A percentile compares a stretch with the other conserved stretches of the same genome.
Conservation (phyloP, 2,888 invertebrate genomes). For the Thera obeliscata region DNA sequence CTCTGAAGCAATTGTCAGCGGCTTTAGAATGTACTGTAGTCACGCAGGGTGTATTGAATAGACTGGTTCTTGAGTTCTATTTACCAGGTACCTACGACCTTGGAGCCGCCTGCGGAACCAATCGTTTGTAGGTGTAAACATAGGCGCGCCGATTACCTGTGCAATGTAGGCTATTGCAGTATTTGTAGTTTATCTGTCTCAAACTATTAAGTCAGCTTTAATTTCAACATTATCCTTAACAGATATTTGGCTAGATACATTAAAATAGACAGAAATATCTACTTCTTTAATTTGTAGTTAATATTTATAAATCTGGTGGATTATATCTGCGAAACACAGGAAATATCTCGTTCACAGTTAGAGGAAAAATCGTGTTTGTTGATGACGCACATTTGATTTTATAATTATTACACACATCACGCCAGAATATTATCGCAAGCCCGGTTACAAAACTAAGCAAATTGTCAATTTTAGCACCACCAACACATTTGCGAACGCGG, state of each 20-base stretch:
- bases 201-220: constrained; percentile 13
- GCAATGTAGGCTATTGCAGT: constrained; percentile 39
- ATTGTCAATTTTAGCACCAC: constrained; percentile 12
- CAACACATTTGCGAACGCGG: constrained; percentile 16
- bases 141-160: constrained; percentile 54
- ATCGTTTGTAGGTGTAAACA: constrained; percentile 59
- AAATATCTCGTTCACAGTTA: constrained; percentile 21
- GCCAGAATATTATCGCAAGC: constrained; percentile 1
- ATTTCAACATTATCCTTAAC: neutral
- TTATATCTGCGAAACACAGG: constrained; percentile 26
- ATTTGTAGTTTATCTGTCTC: constrained; percentile 16
- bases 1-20: constrained; percentile 60
- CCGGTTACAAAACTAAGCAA: constrained; percentile 2
- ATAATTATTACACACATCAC: constrained; percentile 1
- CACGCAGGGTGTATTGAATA: constrained; percentile 57
- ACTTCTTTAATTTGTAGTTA: no score
- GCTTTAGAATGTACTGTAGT: constrained; percentile 50
- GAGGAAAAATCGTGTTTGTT: constrained; percentile 7
- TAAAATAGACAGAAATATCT: neutral
- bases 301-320: neutral
- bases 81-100: constrained; percentile 67
- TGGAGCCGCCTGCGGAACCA: constrained; percentile 69
- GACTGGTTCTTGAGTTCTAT: constrained; percentile 58
- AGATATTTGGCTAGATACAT: neutral
- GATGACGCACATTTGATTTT: constrained; percentile 10